Evolutionary conservation across 2,797 vertebrate species (phyloP), one percentile per base, ranked within the genome.

Genomic region (Leptatherina wallacei): DNA sequence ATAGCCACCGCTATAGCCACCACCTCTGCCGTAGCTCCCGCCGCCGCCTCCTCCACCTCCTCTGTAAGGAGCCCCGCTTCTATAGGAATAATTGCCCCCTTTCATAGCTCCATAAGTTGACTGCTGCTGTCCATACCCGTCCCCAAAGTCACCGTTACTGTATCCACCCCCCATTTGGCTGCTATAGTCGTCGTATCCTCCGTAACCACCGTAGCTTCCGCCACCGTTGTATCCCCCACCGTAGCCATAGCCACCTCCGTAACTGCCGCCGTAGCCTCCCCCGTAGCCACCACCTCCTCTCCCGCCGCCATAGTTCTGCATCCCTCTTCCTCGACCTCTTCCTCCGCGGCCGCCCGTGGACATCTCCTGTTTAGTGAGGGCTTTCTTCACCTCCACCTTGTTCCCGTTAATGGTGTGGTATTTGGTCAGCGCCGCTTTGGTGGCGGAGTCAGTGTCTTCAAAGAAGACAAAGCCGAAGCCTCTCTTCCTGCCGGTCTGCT

Each of bases 401-500:
- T 97, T 96, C 32, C 97, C 97, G 82, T 97, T 95, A 88, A 99
- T 97, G 16, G 95, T 96, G 83, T 99, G 98, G 86, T 95, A 98
- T 78, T 98, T 98, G 51, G 97, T 95, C 62, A 98, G 95, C 4
- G 96, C 97, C 4, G 97, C 97, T 84, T 98, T 98, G 71, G 98
- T 97, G 44, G 97, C 98, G 0, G 98, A 96, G 89, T 98, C 97
- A 91, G 96, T 97, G 79, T 95, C 97, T 81, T 96, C 95, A 63
- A 98, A 99, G 78, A 97, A 97, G 79, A 99, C 97, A 94, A 99
- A 99, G 90, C 96, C 98, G 91, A 99, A 99, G 82, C 98, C 98
- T 0, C 98, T 92, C 92, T 98, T 98, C 91, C 97, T 97, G 85
- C 97, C 97, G 65, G 96, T 97, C 92, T 96, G 95, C 90, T 98